A percentile compares a stretch with the other conserved stretches of the same genome.
These are phyloP conservation scores for Platygyra sinensis DNA, from an alignment of 64 coral and sea anemone genomes.

Conservation along the genomic window DNA sequence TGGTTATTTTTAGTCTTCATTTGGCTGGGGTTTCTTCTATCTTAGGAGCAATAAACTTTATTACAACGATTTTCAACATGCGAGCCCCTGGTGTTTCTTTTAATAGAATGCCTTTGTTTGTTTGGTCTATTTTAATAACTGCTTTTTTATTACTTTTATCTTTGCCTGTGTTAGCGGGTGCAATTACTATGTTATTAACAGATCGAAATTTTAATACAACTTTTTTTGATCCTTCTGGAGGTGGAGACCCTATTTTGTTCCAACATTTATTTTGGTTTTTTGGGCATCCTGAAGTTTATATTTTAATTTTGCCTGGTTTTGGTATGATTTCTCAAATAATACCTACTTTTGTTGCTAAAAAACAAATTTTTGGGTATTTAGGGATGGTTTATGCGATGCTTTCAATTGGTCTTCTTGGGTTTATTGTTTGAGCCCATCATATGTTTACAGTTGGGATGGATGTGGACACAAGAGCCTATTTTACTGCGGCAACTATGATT, in stretches of 20 bases:
- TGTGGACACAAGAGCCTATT: conserved; percentile 86
- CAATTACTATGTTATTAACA: conserved; percentile 35
- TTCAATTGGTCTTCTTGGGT: no score
- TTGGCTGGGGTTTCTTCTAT: no score
- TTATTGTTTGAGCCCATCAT: conserved; percentile 79
- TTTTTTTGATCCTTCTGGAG: conserved; percentile 16
- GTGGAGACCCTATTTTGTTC: conserved; percentile 45
- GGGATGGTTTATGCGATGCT: conserved; percentile 86
- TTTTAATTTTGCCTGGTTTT: conserved; percentile 58
- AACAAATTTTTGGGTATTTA: no score
- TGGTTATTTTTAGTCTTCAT: no score
- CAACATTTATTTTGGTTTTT: conserved; percentile 68
- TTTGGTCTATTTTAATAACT: conserved; percentile 83
- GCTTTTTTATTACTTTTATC: conserved; percentile 74
- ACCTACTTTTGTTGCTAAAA: conserved; percentile 84
- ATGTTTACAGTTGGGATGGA: conserved; percentile 81
- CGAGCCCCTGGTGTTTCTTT: no score
- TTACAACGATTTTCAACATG: no score
- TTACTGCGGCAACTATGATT: conserved; percentile 81
- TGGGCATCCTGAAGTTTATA: conserved; percentile 62
- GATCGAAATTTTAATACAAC: conserved; percentile 45
- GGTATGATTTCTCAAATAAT: conserved; percentile 75
- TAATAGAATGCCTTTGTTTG: conserved; percentile 75
- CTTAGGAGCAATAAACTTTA: no score
- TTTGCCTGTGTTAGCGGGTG: conserved; percentile 79